Percentiles rank a stretch among this genome's conserved stretches.
Conservation (phyloP, 2,113 vertebrate genomes). For the Meles meles region DNA sequence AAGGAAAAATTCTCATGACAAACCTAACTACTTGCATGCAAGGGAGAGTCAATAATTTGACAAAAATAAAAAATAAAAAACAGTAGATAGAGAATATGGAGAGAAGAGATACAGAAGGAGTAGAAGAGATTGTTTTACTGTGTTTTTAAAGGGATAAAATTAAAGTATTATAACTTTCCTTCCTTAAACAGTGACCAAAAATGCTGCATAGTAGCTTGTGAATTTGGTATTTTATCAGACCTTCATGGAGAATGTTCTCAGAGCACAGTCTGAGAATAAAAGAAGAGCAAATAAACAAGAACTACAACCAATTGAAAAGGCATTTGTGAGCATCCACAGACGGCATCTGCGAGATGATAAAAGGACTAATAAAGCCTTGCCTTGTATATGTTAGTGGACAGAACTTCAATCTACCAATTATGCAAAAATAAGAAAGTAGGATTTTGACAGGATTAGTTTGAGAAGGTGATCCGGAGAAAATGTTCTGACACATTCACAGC, state of each 20-base stretch:
- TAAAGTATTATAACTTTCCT: not conserved
- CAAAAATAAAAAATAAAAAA: not conserved
- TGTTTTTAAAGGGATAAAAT: not conserved
- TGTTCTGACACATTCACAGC: not conserved
- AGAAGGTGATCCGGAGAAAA: conserved; percentile 47
- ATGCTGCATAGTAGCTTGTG: not conserved
- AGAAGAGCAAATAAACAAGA: conserved; percentile 22
- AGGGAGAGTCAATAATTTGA: not conserved
- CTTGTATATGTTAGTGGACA: not conserved
- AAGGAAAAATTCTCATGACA: conserved; percentile 20
- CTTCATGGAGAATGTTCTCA: not conserved
- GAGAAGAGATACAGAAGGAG: not conserved
- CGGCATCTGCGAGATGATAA: not conserved
- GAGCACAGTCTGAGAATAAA: conserved; percentile 23
- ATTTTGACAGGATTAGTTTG: not conserved
- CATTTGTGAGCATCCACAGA: conserved; percentile 16
- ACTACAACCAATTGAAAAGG: not conserved
- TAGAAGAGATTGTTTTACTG: not conserved
- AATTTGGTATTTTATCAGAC: not conserved
- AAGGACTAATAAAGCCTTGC: not conserved
- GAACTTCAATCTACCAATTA: not conserved
- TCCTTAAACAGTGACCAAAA: not conserved
- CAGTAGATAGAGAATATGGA: not conserved
- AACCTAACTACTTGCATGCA: not conserved
- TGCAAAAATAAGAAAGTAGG: not conserved